A percentile compares a stretch with the other conserved stretches of the same genome.
phyloP scores from a whole-genome alignment of 2,888 invertebrate species.

The Yponomeuta malinellus region DNA sequence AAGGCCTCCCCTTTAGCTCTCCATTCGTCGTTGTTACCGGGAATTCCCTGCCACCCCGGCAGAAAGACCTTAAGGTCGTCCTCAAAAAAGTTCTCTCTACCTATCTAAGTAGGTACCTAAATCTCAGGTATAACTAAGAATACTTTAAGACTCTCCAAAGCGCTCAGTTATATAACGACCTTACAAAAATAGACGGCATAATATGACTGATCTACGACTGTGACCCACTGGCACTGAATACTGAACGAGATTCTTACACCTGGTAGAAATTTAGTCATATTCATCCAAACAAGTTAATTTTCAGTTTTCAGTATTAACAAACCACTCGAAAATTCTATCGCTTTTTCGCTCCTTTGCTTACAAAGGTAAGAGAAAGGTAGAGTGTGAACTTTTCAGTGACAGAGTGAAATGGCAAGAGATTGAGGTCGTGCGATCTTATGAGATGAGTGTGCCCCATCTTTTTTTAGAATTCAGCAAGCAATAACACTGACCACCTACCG shows the following conservation, averaged over 20 bases:
- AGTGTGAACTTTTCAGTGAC: not conserved
- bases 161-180: not conserved
- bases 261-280: not conserved
- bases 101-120: no score
- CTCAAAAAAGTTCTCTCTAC: no score
- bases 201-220: not conserved
- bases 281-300: not conserved
- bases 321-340: not conserved
- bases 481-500: conserved; percentile 41
- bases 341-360: not conserved
- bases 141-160: not conserved
- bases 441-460: conserved; percentile 57
- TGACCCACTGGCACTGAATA: conserved; percentile 10
- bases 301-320: not conserved
- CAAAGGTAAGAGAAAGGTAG: not conserved
- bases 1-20: no score
- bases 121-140: no score
- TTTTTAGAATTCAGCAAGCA: conserved; percentile 68
- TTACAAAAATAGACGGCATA: not conserved
- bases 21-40: no score
- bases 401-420: not conserved
- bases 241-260: conserved; percentile 1
- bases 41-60: no score
- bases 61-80: no score
- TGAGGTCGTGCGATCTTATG: conserved; percentile 28